A percentile compares a stretch with the other conserved stretches of the same genome.
Conservation (phyloP, 2,888 invertebrate genomes). For the Thalpophila matura region DNA sequence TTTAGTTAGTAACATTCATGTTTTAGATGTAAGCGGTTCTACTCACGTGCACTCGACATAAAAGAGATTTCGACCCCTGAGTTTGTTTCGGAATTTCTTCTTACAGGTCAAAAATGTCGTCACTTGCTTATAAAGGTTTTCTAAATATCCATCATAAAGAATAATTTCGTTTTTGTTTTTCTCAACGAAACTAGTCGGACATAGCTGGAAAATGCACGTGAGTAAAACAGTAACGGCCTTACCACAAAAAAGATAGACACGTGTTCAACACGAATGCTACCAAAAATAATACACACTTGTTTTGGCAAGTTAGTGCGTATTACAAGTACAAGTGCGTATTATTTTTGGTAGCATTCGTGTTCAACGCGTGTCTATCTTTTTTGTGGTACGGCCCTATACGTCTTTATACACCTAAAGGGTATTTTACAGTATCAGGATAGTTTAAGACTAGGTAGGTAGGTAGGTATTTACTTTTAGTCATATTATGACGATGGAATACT, state of each 20-base stretch:
- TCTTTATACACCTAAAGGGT: not conserved
- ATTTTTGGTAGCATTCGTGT: too few species aligned
- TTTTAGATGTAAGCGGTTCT: not conserved
- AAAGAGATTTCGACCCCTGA: not conserved
- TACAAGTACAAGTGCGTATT: too few species aligned
- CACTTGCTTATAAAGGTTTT: not conserved
- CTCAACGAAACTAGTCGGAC: not conserved
- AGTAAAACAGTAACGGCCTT: too few species aligned
- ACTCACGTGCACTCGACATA: not conserved
- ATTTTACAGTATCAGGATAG: slow-evolving; percentile 16
- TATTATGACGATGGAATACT: slow-evolving; percentile 40
- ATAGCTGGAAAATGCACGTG: not conserved
- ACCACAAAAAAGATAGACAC: too few species aligned
- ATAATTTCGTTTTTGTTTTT: not conserved
- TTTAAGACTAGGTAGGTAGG: slow-evolving; percentile 8
- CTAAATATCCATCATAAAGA: not conserved
- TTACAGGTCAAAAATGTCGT: not conserved
- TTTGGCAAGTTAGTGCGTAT: too few species aligned
- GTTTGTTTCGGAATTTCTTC: too few species aligned
- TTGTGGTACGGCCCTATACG: too few species aligned
- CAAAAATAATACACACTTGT: too few species aligned
- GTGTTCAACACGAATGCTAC: too few species aligned
- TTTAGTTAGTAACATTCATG: not conserved
- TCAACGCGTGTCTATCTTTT: too few species aligned
- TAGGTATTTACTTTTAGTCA: too few species aligned